Percentiles rank a stretch among this genome's conserved stretches.
Evolutionary conservation across 2,113 vertebrate genomes (phyloP).

Genomic region (Phylloscopus trochilus): DNA sequence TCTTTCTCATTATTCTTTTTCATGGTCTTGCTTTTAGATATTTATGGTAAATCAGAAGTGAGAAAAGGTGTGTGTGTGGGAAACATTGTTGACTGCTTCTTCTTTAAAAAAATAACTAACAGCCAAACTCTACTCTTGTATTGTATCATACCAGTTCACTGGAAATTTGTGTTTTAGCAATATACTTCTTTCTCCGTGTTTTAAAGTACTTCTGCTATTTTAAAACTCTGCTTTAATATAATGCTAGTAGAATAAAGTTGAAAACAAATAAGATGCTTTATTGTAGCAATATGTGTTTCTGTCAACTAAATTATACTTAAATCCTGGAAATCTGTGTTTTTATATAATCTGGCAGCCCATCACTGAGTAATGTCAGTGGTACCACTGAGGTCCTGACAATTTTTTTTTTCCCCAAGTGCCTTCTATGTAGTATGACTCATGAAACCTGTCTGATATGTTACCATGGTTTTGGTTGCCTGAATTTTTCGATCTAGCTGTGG

Average conservation of each 20-base stretch:
- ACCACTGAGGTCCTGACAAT: not conserved
- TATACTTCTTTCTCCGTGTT: not conserved
- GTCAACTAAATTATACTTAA: not conserved
- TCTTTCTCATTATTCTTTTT: not conserved
- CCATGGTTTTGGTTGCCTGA: not conserved
- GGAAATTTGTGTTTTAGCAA: not conserved
- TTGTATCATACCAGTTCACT: not conserved
- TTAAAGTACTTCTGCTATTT: not conserved
- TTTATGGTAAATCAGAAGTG: not conserved
- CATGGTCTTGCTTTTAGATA: not conserved
- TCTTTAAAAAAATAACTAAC: not conserved
- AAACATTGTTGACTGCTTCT: not conserved
- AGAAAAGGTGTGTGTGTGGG: not conserved
- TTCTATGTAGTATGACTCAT: not conserved
- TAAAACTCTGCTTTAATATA: not conserved
- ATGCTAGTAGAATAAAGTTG: not conserved
- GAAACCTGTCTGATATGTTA: not conserved
- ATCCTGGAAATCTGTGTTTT: not conserved
- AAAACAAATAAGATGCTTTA: not conserved
- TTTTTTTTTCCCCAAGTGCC: not conserved
- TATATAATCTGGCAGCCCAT: not conserved
- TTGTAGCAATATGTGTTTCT: not conserved
- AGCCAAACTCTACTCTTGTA: not conserved
- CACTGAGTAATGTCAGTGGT: not conserved
- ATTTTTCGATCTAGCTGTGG: not conserved